A percentile compares a stretch with the other conserved stretches of the same genome.
Evolutionary conservation across 2,888 invertebrate species (phyloP).

Genomic region (Ceraclea dissimilis): DNA sequence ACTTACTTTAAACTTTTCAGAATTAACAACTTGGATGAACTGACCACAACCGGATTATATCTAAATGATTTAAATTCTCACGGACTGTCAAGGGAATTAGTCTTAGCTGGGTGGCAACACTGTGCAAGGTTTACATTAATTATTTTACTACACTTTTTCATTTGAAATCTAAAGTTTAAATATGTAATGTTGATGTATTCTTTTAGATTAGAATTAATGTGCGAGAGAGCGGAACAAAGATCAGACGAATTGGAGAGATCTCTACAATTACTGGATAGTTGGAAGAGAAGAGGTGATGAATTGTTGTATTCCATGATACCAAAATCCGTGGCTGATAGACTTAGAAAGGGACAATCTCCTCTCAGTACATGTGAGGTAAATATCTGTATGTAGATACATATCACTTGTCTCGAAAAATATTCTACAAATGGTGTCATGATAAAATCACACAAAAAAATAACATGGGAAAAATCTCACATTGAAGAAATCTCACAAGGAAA

Average conservation of each 20-base stretch:
- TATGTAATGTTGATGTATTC: no score
- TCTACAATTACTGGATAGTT: constrained; percentile 67
- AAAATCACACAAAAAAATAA: background rate
- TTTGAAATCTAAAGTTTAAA: no score
- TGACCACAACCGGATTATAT: constrained; percentile 70
- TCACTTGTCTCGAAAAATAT: background rate
- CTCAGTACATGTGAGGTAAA: constrained; percentile 70
- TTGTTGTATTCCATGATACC: constrained; percentile 91
- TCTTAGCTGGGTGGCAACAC: constrained; percentile 80
- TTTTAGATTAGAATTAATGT: constrained; percentile 65
- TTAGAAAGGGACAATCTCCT: constrained; percentile 68
- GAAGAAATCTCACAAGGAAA: no score
- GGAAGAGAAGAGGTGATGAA: constrained; percentile 81
- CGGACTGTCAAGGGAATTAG: constrained; percentile 75
- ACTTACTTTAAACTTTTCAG: constrained; percentile 37
- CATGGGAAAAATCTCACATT: no score
- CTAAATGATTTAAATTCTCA: constrained; percentile 80
- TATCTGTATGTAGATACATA: background rate
- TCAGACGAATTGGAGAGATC: constrained; percentile 73
- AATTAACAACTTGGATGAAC: constrained; percentile 76
- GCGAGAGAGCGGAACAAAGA: constrained; percentile 73
- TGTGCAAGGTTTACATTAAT: constrained; percentile 50
- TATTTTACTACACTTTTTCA: background rate
- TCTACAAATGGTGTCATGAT: no score
- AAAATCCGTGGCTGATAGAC: constrained; percentile 70